phyloP scores from a whole-genome alignment of 2,113 vertebrate genomes.

The Thamnophis sirtalis region DNA sequence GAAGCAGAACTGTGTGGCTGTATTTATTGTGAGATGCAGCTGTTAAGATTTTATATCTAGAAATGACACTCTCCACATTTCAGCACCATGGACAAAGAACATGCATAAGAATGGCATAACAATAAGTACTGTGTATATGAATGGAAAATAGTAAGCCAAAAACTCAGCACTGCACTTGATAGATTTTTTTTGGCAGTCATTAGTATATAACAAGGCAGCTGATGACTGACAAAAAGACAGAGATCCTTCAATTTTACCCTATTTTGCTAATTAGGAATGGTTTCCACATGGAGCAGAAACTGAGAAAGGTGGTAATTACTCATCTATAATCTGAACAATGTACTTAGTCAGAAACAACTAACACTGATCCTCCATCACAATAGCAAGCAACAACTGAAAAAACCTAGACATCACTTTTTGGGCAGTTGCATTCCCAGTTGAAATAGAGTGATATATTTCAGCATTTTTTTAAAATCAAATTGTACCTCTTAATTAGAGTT shows the following conservation, averaged over 20 bases:
- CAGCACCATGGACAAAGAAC: neutral
- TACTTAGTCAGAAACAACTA: neutral
- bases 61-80: neutral
- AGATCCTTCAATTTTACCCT: conserved; percentile 33
- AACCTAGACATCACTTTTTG: neutral
- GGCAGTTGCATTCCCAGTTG: neutral
- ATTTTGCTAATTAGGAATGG: conserved; percentile 11
- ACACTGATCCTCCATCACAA: neutral
- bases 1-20: neutral
- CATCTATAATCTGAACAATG: neutral
- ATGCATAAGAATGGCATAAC: neutral
- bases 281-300: conserved; percentile 27
- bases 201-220: conserved; percentile 28
- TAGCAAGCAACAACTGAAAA: neutral
- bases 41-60: neutral
- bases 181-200: neutral
- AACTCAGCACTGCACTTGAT: conserved; percentile 16
- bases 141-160: rapidly evolving
- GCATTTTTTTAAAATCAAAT: neutral
- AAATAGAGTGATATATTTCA: neutral
- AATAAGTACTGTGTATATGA: rapidly evolving
- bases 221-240: conserved; percentile 15
- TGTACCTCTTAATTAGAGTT: neutral
- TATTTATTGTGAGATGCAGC: neutral
- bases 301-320: neutral